These are phyloP conservation scores for Lerema accius DNA, from an alignment of 1,140 invertebrate genomes.

Conservation along the genomic window DNA sequence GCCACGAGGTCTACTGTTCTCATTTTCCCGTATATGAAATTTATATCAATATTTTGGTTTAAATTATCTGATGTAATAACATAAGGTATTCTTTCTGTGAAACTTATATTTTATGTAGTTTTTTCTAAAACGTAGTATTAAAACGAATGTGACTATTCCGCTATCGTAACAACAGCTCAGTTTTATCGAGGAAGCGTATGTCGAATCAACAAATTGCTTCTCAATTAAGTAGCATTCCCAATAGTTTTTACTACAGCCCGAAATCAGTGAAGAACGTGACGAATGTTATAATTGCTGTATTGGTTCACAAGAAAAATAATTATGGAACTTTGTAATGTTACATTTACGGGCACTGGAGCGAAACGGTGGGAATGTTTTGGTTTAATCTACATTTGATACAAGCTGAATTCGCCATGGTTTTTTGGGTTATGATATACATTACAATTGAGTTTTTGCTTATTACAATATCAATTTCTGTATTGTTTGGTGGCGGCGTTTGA, in stretches of 20 bases:
- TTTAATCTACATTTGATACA: constrained; percentile 76
- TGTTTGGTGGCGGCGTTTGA: constrained; percentile 4
- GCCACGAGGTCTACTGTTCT: no score
- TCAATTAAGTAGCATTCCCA: constrained; percentile 53
- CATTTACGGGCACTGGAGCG: constrained; percentile 70
- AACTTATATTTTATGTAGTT: no score
- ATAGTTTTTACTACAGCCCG: constrained; percentile 61
- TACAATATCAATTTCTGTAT: constrained; percentile 29
- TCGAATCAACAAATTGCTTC: constrained; percentile 24
- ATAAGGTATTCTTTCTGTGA: no score
- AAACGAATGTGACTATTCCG: constrained; percentile 8
- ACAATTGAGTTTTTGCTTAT: constrained; percentile 43
- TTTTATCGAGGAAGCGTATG: constrained; percentile 8
- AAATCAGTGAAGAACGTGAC: constrained; percentile 67
- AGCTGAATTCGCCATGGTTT: constrained; percentile 65
- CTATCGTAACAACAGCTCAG: constrained; percentile 6
- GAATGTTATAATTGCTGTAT: constrained; percentile 78
- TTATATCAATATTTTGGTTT: no score
- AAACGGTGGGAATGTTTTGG: constrained; percentile 77
- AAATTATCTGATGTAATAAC: no score
- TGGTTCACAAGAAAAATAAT: constrained; percentile 76
- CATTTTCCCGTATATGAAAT: no score
- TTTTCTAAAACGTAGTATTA: no score
- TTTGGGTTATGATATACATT: constrained; percentile 56
- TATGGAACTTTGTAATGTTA: constrained; percentile 70